Base-by-base conservation (phyloP, 2,888 invertebrate species). In the Ectobius pallidus region DNA sequence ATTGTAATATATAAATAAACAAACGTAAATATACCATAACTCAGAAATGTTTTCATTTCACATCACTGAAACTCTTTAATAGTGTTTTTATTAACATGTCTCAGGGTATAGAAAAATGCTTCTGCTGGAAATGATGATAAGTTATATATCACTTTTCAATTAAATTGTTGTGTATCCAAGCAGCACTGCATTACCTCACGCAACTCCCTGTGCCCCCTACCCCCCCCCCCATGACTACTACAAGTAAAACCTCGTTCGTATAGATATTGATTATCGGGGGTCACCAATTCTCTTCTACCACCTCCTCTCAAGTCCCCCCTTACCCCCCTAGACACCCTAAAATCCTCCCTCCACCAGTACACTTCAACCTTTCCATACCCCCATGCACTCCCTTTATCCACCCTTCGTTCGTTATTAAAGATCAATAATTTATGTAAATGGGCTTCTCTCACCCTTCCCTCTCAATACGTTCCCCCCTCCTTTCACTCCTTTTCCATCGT, bases 341-440 rank as follows among this genome's bases (percentile, higher is more conserved):
- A 34, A 34, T 34, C 11, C 34, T 34, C 34, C 34, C 34, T 34
- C 34, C 7, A 52, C 69, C 62, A 42, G 67, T 49, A 32, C 49
- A 49, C 63, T 49, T 63, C 72, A 61, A 58, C 68, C 72, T 62
- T 55, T 58, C 49, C 55, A 63, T 39, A 55, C 52, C 55, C 34
- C 62, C 61, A 67, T 65, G 44, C 34, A 34, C 58, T 55, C 72
- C 73, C 74, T 67, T 62, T 70, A 69, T 73, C 73, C 73, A 70
- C 73, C 74, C 73, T 74, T 70, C 72, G 65, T 73, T 74, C 74
- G 74, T 75, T 75, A 75, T 75, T 75, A 75, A 75, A 74, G 75
- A 75, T 75, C 75, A 75, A 75, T 75, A 75, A 75, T 75, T 75
- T 75, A 75, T 75, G 75, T 75, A 75, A 75, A 75, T 75, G 73